Conservation (phyloP, 2,888 invertebrate genomes). For the Heliconius ethilla region DNA sequence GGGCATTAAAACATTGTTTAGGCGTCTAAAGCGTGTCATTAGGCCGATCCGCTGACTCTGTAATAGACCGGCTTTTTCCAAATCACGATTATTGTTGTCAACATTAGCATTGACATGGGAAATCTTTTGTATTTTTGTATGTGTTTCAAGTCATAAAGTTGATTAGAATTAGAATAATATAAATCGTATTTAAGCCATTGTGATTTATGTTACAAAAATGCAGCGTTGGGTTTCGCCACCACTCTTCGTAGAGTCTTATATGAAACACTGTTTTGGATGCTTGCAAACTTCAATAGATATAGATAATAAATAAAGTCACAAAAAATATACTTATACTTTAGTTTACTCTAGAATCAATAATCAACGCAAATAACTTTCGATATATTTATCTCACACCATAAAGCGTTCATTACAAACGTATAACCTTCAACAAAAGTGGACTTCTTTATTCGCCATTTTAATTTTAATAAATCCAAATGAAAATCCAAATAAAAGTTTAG, state of each 20-base stretch:
- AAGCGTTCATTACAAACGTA: constrained; percentile 3
- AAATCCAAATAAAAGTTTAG: constrained; percentile 24
- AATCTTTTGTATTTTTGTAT: constrained; percentile 16
- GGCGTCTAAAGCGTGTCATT: constrained; percentile 73
- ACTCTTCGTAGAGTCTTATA: too few species aligned
- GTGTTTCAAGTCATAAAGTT: background rate
- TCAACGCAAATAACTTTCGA: background rate
- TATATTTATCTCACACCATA: background rate
- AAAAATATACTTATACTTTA: background rate
- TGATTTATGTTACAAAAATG: too few species aligned
- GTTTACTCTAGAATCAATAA: background rate
- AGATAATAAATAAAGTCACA: too few species aligned
- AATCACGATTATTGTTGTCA: constrained; percentile 41
- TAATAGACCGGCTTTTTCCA: constrained; percentile 60
- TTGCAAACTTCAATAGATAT: background rate
- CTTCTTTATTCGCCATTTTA: constrained; percentile 18
- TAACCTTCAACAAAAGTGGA: constrained; percentile 16
- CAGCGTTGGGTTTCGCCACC: too few species aligned
- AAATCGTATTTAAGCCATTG: background rate
- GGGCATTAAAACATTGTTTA: constrained; percentile 78
- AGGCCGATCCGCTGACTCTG: constrained; percentile 66
- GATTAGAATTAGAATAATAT: background rate
- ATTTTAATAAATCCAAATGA: constrained; percentile 35
- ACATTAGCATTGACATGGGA: constrained; percentile 31
- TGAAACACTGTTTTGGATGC: too few species aligned